phyloP scores from a whole-genome alignment of 2,888 invertebrate genomes.

The Ditula angustiorana region DNA sequence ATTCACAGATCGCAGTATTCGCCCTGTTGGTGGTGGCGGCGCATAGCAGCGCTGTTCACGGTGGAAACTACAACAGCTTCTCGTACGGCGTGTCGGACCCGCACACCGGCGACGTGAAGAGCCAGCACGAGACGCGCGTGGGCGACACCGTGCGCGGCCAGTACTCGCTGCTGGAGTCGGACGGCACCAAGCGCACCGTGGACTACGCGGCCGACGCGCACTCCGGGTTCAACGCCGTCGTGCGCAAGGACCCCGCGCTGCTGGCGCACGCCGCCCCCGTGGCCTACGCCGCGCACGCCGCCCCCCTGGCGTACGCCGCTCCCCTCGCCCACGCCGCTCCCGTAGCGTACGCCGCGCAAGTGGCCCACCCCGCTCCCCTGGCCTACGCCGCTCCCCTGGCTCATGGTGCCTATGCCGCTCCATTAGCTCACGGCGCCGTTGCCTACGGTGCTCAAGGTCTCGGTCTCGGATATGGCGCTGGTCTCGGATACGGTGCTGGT shows the following conservation, averaged over 20 bases:
- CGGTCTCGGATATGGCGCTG: conserved; percentile 40
- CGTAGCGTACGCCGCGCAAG: conserved; percentile 43
- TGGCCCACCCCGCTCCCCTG: conserved; percentile 44
- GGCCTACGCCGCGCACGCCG: conserved; percentile 40
- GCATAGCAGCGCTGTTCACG: conserved; percentile 61
- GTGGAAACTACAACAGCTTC: conserved; percentile 69
- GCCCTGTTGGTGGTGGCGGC: conserved; percentile 60
- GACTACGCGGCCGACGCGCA: conserved; percentile 66
- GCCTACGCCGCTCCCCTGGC: conserved; percentile 50
- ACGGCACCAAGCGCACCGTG: conserved; percentile 63
- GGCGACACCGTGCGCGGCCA: conserved; percentile 71
- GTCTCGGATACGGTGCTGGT: conserved; percentile 50
- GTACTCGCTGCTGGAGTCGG: conserved; percentile 64
- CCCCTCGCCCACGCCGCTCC: conserved; percentile 43
- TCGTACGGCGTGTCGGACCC: conserved; percentile 82
- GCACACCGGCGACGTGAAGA: conserved; percentile 80
- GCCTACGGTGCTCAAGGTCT: conserved; percentile 39
- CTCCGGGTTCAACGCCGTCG: conserved; percentile 68
- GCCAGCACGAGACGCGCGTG: conserved; percentile 76
- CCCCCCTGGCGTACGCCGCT: conserved; percentile 43
- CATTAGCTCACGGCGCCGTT: conserved; percentile 49
- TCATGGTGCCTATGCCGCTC: conserved; percentile 49
- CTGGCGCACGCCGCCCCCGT: conserved; percentile 36
- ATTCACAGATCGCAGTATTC: conserved; percentile 64
- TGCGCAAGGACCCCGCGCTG: conserved; percentile 58